Evolutionary conservation across 2,888 invertebrate species (phyloP).

Genomic region (Pyrrhosoma nymphula): DNA sequence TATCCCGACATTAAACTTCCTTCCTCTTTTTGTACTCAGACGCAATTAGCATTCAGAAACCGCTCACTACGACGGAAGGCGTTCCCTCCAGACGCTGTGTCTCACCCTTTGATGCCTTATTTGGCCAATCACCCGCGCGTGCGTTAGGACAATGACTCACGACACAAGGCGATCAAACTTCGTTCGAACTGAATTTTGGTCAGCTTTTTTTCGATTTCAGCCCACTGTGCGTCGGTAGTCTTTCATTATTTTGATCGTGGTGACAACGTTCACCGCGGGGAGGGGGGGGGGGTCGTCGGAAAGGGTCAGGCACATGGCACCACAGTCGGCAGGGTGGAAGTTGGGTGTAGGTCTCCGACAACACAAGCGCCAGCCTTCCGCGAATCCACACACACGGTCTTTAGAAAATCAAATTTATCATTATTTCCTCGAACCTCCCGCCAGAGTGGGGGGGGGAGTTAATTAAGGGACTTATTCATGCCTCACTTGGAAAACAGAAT

Average conservation of each 20-base stretch:
- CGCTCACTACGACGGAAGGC: not conserved
- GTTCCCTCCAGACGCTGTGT: not conserved
- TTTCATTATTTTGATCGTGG: not conserved
- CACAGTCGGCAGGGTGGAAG: not conserved
- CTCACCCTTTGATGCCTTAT: not conserved
- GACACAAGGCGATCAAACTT: not conserved
- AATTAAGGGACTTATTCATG: not conserved
- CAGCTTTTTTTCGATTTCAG: not conserved
- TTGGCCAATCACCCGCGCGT: not conserved
- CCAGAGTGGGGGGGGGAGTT: not conserved
- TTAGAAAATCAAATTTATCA: no score
- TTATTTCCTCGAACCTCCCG: not conserved
- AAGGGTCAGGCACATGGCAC: not conserved
- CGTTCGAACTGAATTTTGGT: no score
- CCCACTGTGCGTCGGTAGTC: no score
- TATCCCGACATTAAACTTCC: not conserved
- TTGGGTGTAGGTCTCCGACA: no score
- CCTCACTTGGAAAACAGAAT: not conserved
- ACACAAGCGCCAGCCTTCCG: no score
- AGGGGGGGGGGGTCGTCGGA: not conserved
- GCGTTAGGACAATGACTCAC: not conserved
- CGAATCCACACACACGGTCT: no score
- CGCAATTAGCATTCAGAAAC: not conserved
- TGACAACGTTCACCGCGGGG: not conserved
- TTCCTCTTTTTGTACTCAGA: not conserved